phyloP scores from a whole-genome alignment of 2,797 vertebrate species.

The Poeciliopsis gracilis region DNA sequence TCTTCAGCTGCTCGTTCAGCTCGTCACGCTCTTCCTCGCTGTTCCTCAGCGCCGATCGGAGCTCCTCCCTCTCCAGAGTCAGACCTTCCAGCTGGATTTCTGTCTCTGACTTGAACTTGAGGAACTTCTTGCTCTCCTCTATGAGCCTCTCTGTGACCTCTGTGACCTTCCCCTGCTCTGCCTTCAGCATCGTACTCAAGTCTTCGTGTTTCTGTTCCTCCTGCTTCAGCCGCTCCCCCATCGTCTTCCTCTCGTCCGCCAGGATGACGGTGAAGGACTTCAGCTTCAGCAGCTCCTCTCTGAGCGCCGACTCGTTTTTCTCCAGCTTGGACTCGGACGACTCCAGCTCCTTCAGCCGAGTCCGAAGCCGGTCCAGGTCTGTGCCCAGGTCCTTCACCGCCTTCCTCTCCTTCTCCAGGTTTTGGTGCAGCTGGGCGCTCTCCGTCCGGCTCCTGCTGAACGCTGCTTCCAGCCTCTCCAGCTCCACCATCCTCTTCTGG shows the following conservation, averaged over 20 bases:
- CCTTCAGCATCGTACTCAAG: slow-evolving; percentile 86
- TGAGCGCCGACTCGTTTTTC: slow-evolving; percentile 75
- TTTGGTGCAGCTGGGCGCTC: slow-evolving; percentile 85
- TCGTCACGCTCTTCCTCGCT: slow-evolving; percentile 88
- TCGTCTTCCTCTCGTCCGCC: slow-evolving; percentile 92
- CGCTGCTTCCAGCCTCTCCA: slow-evolving; percentile 90
- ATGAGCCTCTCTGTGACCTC: slow-evolving; percentile 97
- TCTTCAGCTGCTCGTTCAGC: slow-evolving; percentile 84
- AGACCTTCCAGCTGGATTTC: slow-evolving; percentile 86
- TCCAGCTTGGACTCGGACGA: slow-evolving; percentile 86
- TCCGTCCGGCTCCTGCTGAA: slow-evolving; percentile 89
- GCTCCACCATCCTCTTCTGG: slow-evolving; percentile 91
- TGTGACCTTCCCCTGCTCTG: slow-evolving; percentile 92
- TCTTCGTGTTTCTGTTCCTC: slow-evolving; percentile 90
- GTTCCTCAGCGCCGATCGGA: slow-evolving; percentile 81
- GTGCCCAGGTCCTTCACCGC: slow-evolving; percentile 86
- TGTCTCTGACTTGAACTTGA: slow-evolving; percentile 94
- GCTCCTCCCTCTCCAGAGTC: slow-evolving; percentile 86
- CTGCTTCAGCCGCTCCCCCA: slow-evolving; percentile 90
- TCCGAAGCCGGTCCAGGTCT: slow-evolving; percentile 89
- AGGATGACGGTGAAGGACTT: slow-evolving; percentile 93
- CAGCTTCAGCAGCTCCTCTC: slow-evolving; percentile 92
- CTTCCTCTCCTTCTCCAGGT: slow-evolving; percentile 90
- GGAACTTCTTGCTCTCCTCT: slow-evolving; percentile 95
- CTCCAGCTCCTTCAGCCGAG: slow-evolving; percentile 89